Evolutionary conservation across 2,797 vertebrate species (phyloP).

Genomic region (Macropus fuliginosus): DNA sequence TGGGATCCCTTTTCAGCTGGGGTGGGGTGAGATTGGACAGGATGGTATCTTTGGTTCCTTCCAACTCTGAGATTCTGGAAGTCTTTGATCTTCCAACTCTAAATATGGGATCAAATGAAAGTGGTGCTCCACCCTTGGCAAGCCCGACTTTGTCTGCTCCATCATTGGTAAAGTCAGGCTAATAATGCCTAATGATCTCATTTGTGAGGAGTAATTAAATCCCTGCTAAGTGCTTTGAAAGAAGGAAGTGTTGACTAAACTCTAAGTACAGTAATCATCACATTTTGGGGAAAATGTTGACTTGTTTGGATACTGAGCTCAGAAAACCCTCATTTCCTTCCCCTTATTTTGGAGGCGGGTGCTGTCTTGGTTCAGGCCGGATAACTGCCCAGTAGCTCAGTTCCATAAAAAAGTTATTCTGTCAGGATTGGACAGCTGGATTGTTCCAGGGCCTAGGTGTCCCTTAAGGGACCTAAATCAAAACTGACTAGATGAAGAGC

Average conservation of each 20-base stretch:
- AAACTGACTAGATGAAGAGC: background rate
- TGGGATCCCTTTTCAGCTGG: background rate
- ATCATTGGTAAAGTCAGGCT: rapidly evolving
- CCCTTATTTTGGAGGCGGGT: background rate
- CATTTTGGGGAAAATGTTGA: background rate
- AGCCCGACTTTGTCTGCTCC: background rate
- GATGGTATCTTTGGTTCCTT: background rate
- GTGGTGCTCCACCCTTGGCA: background rate
- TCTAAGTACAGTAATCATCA: background rate
- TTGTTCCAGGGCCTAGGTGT: background rate
- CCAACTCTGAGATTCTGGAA: background rate
- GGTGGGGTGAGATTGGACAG: background rate
- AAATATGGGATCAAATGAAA: background rate
- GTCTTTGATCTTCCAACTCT: background rate
- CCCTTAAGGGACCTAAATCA: background rate
- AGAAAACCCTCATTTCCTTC: background rate
- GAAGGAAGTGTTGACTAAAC: background rate
- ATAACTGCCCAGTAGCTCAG: background rate
- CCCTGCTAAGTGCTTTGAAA: rapidly evolving
- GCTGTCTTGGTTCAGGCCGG: background rate
- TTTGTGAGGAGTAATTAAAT: background rate
- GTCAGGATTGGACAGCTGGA: background rate
- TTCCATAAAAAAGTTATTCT: background rate
- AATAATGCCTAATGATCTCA: background rate
- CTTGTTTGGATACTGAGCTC: slow-evolving; percentile 12